These are phyloP conservation scores for Labeo rohita DNA, from an alignment of 2,113 vertebrate genomes.

Conservation along the genomic window DNA sequence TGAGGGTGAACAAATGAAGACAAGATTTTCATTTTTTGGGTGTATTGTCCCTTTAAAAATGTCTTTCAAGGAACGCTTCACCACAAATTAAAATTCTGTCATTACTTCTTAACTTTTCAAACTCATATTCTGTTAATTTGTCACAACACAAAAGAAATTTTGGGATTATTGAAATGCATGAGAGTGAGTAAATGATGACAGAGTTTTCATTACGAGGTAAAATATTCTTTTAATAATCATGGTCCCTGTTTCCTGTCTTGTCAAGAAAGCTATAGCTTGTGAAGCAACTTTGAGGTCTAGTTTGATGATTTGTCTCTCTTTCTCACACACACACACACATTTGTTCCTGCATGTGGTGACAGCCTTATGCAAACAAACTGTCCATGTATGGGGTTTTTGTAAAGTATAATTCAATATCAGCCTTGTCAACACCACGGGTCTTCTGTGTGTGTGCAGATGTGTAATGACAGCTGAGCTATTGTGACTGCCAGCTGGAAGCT, in stretches of 20 bases:
- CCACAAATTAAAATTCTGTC: background rate
- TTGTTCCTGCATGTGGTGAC: slow-evolving; percentile 35
- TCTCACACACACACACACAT: slow-evolving; percentile 30
- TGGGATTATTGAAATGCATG: background rate
- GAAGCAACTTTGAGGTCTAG: background rate
- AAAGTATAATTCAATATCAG: slow-evolving; percentile 68
- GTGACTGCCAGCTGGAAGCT: slow-evolving; percentile 63
- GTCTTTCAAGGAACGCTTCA: background rate
- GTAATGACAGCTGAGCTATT: slow-evolving; percentile 70
- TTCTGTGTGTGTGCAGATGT: slow-evolving; percentile 33
- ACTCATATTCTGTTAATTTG: background rate
- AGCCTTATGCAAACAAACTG: slow-evolving; percentile 44
- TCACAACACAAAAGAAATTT: background rate
- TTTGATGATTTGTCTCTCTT: slow-evolving; percentile 6
- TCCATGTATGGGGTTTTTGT: slow-evolving; percentile 32
- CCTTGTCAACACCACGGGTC: slow-evolving; percentile 66
- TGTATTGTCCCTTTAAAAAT: background rate
- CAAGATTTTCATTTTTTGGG: background rate
- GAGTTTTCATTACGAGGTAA: background rate
- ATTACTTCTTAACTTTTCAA: background rate
- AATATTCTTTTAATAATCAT: background rate
- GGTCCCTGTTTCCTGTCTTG: background rate
- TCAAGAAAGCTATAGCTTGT: background rate
- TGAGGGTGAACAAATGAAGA: background rate
- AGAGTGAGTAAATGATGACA: slow-evolving; percentile 4